A percentile compares a stretch with the other conserved stretches of the same genome.
Conservation (phyloP, 2,113 vertebrate genomes). For the Casuarius casuarius region DNA sequence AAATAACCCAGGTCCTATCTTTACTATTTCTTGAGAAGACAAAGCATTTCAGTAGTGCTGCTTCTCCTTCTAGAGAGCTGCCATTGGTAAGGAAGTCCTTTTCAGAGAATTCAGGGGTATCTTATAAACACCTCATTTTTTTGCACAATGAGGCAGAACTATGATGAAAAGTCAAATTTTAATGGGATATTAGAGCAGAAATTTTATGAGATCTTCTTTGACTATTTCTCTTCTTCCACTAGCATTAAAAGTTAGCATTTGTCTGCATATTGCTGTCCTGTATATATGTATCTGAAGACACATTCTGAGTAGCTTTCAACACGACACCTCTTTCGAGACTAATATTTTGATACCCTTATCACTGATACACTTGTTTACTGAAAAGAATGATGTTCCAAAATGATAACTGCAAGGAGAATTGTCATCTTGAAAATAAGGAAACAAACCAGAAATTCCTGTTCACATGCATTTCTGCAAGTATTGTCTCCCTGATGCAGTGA, state of each 20-base stretch:
- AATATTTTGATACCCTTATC: background rate
- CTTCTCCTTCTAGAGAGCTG: rapidly evolving
- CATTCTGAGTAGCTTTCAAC: background rate
- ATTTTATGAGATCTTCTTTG: background rate
- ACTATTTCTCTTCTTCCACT: background rate
- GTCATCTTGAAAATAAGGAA: background rate
- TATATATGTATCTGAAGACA: background rate
- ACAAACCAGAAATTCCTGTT: background rate
- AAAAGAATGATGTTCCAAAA: background rate
- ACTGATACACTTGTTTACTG: background rate
- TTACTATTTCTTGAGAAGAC: background rate
- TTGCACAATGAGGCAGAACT: background rate
- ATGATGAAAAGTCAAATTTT: background rate
- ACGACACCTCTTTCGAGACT: background rate
- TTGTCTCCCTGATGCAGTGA: background rate
- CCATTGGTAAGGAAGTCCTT: background rate
- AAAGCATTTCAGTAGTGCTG: background rate
- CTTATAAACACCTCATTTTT: background rate
- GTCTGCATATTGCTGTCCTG: background rate
- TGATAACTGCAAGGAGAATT: background rate
- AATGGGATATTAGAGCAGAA: background rate
- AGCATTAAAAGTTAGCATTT: background rate
- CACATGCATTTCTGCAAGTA: background rate
- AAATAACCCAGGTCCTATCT: background rate
- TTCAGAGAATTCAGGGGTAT: background rate